phyloP scores from a whole-genome alignment of 2,113 vertebrate species.

The Megalops atlanticus region DNA sequence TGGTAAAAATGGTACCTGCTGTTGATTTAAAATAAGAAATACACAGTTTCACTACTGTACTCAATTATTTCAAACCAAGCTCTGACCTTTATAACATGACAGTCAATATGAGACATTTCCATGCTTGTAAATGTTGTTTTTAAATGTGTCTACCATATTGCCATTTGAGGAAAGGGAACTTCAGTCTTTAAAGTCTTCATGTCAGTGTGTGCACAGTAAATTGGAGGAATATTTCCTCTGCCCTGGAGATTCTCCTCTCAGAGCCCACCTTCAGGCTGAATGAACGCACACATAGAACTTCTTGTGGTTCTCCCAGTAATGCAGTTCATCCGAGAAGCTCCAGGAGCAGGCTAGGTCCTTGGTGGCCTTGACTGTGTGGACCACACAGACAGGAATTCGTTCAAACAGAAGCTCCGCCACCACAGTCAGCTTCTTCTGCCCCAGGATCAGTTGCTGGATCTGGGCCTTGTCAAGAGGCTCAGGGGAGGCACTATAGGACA shows the following conservation, averaged over 20 bases:
- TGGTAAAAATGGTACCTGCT: too few species aligned
- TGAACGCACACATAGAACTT: constrained; percentile 68
- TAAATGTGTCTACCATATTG: too few species aligned
- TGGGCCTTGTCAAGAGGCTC: constrained; percentile 62
- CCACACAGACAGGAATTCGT: constrained; percentile 54
- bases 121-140: too few species aligned
- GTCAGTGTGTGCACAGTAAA: too few species aligned
- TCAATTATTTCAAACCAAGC: too few species aligned
- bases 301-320: constrained; percentile 68
- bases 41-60: too few species aligned
- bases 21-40: too few species aligned
- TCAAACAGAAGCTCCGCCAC: constrained; percentile 61
- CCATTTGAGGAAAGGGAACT: too few species aligned
- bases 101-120: too few species aligned
- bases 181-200: too few species aligned
- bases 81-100: too few species aligned
- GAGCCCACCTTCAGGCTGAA: constrained; percentile 53
- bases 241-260: not conserved
- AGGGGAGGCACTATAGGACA: constrained; percentile 70
- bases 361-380: constrained; percentile 62
- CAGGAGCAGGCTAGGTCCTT: constrained; percentile 61
- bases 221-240: too few species aligned
- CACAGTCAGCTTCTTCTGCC: constrained; percentile 60
- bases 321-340: constrained; percentile 66
- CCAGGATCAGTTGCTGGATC: constrained; percentile 61